Evolutionary conservation across 1,140 invertebrate species (phyloP).

Genomic region (Zaprionus capensis): DNA sequence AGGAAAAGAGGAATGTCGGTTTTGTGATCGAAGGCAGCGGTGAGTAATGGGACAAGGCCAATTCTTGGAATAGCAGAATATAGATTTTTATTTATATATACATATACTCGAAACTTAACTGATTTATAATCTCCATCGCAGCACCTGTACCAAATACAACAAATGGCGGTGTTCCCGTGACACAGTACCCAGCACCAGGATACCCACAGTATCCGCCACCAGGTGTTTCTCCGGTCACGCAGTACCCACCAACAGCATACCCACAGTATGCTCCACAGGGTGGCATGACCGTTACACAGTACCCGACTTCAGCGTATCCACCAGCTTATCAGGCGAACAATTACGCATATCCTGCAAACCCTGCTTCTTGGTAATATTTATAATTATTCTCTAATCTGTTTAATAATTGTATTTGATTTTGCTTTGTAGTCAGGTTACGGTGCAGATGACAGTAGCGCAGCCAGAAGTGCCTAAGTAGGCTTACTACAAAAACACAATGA

Average conservation of each 20-base stretch:
- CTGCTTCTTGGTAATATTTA: conserved; percentile 10
- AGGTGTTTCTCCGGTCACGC: neutral
- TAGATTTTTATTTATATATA: neutral
- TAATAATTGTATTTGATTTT: neutral
- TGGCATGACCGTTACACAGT: neutral
- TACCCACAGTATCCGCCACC: neutral
- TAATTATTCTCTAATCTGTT: neutral
- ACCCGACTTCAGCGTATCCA: neutral
- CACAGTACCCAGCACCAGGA: neutral
- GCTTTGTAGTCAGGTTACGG: conserved; percentile 20
- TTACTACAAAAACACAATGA: neutral
- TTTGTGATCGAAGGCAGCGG: conserved; percentile 16
- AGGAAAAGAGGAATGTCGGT: conserved; percentile 11
- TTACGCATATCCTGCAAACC: neutral
- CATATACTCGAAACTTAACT: neutral
- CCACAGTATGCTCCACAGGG: neutral
- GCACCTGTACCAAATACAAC: neutral
- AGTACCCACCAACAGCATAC: neutral
- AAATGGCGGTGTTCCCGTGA: neutral
- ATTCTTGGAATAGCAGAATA: neutral
- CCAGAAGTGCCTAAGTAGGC: conserved; percentile 14
- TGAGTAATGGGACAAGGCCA: neutral
- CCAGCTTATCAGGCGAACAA: conserved; percentile 5
- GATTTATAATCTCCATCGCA: neutral
- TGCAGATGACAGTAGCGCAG: conserved; percentile 5